These are phyloP conservation scores for Rhipidura dahli DNA, from an alignment of 2,113 vertebrate species.

Conservation along the genomic window DNA sequence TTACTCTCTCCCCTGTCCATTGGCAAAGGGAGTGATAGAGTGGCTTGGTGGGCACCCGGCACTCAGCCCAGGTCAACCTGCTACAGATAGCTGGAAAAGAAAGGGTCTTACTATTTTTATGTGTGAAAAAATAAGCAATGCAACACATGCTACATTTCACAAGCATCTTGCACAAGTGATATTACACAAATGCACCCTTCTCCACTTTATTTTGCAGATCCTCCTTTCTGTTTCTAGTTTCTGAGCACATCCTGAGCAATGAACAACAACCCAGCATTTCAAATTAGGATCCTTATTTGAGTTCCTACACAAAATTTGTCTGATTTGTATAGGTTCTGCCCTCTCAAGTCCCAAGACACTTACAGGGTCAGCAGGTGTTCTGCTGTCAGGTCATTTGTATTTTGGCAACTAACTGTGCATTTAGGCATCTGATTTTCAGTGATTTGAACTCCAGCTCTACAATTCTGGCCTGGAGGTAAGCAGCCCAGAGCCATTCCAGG, in stretches of 20 bases:
- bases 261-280: not conserved
- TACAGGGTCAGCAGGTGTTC: not conserved
- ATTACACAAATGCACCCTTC: constrained; percentile 28
- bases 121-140: not conserved
- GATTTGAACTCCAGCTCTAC: not conserved
- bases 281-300: not conserved
- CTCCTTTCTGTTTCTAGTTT: constrained; percentile 29
- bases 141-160: not conserved
- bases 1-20: not conserved
- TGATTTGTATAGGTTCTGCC: not conserved
- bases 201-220: not conserved
- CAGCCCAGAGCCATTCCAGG: too few species aligned
- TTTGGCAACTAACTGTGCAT: not conserved
- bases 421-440: not conserved
- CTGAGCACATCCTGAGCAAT: not conserved
- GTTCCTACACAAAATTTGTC: not conserved
- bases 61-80: not conserved
- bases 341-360: not conserved
- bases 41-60: not conserved
- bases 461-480: not conserved
- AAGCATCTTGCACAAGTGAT: not conserved
- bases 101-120: not conserved
- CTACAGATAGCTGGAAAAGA: not conserved
- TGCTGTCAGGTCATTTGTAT: not conserved
- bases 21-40: not conserved